phyloP scores from a whole-genome alignment of 1,140 invertebrate species.

The Ceratina japonica region DNA sequence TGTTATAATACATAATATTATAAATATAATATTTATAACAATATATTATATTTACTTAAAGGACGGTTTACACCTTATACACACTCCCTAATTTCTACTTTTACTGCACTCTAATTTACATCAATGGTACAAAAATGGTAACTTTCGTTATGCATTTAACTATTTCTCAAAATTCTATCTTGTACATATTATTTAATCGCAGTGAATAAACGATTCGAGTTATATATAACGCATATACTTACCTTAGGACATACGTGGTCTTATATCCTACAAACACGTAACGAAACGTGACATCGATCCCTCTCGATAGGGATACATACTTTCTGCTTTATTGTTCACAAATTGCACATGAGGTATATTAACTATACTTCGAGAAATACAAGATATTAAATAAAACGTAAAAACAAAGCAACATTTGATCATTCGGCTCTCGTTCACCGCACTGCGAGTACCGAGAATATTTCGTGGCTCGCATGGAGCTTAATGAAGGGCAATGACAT shows the following conservation, averaged over 20 bases:
- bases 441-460: not conserved
- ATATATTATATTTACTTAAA: no score
- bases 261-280: constrained; percentile 53
- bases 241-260: constrained; percentile 54
- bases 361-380: not conserved
- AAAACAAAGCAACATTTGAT: no score
- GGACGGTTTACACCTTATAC: no score
- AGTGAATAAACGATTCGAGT: constrained; percentile 49
- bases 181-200: not conserved
- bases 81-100: no score
- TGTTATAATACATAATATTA: no score
- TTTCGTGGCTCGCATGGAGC: not conserved
- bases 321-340: constrained; percentile 22
- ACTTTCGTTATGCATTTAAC: no score
- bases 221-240: not conserved
- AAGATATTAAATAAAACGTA: no score
- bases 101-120: no score
- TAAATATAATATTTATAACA: no score
- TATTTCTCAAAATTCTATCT: no score
- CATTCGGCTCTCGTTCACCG: not conserved
- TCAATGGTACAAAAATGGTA: no score
- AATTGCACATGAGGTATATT: constrained; percentile 32
- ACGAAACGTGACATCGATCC: constrained; percentile 49
- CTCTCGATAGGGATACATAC: constrained; percentile 35
- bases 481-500: not conserved